Evolutionary conservation across 2,797 vertebrate species (phyloP), one percentile per base, ranked within the genome.

Genomic region (Microcaecilia unicolor): DNA sequence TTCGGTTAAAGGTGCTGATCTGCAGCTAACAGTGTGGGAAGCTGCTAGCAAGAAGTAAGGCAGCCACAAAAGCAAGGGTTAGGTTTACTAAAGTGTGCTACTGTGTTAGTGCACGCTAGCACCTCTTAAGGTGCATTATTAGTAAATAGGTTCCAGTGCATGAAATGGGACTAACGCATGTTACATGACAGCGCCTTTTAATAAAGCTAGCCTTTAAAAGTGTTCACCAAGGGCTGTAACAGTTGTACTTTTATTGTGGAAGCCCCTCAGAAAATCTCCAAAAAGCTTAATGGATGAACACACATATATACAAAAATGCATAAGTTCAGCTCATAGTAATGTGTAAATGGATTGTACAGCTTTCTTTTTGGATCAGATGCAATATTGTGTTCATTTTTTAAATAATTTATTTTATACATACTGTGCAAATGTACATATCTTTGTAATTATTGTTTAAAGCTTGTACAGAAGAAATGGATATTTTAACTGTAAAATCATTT

Each of bases 351-450:
- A 45, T 22, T 83, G 78, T 84, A 84, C 48, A 84, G 58, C 58
- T 69, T 78, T 70, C n/a, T 60, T 64, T 77, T 81, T 77, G 20
- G 53, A 46, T 61, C 75, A 77, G 71, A 79, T 81, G 80, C 81
- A 80, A 77, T 76, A 84, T 79, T 79, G 67, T 81, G 61, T 76
- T 81, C 68, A 78, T 72, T 92, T 74, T 89, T 85, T 74, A 73
- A 88, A 90, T 96, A 97, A 98, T 89, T 99, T 99, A 99, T 99
- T 99, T 99, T 97, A 92, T 98, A 97, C 85, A 91, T 93, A 93
- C 73, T 95, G 90, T 94, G 87, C 81, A 95, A 90, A 92, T 98
- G 94, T 99, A 98, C 84, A 99, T 95, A 93, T 69, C 67, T 80
- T 85, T 97, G 91, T 97, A 97, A 96, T 93, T 95, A 98, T 90